A percentile compares a stretch with the other conserved stretches of the same genome.
phyloP scores from a whole-genome alignment of 2,113 vertebrate species.

The Cyanoramphus novaezelandiae region DNA sequence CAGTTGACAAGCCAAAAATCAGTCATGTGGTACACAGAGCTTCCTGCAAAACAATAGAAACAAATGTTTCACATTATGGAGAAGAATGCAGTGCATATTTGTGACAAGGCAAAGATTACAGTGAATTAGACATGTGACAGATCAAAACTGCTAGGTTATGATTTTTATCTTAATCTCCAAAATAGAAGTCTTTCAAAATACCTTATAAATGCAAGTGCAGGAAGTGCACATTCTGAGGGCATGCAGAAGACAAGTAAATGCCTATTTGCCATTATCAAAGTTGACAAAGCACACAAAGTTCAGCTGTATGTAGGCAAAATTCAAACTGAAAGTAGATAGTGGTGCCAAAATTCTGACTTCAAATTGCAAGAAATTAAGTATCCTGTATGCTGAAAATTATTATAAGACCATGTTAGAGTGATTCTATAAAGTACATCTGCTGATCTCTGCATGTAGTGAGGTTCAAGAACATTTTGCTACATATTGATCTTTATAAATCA shows the following conservation, averaged over 20 bases:
- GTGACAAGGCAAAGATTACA: not conserved
- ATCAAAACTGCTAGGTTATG: not conserved
- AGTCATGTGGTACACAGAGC: not conserved
- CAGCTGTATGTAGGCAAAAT: not conserved
- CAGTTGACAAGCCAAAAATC: slow-evolving; percentile 37
- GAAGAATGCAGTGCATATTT: not conserved
- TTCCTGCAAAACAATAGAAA: not conserved
- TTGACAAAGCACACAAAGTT: not conserved
- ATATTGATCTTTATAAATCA: not conserved
- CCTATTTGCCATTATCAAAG: not conserved
- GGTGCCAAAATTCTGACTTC: not conserved
- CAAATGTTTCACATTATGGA: not conserved
- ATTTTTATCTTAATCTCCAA: not conserved
- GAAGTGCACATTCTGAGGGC: not conserved
- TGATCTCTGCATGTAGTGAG: not conserved
- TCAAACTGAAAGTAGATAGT: not conserved
- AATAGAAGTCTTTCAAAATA: not conserved
- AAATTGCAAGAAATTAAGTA: not conserved
- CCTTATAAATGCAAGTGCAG: not conserved
- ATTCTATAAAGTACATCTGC: not conserved
- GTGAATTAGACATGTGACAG: not conserved
- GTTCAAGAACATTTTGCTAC: not conserved
- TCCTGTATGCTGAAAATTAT: not conserved
- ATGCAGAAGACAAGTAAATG: not conserved
- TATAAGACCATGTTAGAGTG: not conserved